Conservation (phyloP, 2,113 vertebrate genomes). For the Lynx canadensis region DNA sequence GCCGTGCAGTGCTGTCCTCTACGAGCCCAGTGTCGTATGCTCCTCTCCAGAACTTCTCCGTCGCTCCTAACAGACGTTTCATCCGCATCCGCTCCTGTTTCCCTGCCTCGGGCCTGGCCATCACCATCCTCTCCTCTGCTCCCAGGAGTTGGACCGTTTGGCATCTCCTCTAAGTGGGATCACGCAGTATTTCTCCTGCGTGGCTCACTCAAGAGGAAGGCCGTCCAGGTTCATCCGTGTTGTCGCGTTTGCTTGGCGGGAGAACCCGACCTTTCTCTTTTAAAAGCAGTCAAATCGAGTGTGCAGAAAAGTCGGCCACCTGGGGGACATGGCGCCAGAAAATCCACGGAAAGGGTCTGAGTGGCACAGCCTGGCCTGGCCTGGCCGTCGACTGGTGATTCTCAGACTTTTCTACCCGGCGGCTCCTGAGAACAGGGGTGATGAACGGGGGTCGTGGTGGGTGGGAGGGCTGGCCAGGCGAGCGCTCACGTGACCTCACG, state of each 20-base stretch:
- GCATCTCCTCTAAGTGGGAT: fast-evolving
- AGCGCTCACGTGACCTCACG: fast-evolving
- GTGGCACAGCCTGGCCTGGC: not conserved
- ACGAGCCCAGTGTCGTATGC: fast-evolving
- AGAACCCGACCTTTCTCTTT: not conserved
- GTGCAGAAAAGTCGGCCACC: not conserved
- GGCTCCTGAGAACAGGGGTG: not conserved
- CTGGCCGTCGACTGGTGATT: not conserved
- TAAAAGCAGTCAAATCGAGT: not conserved
- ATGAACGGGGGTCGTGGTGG: not conserved
- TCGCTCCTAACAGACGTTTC: not conserved
- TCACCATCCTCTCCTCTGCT: not conserved
- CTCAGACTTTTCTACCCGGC: fast-evolving
- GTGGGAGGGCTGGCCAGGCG: not conserved
- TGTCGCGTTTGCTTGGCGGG: fast-evolving
- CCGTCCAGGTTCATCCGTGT: fast-evolving
- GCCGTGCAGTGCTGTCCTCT: fast-evolving
- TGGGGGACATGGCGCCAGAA: not conserved
- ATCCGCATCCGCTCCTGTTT: fast-evolving
- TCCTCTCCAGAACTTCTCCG: not conserved
- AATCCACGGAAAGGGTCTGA: not conserved
- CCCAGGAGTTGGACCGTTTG: fast-evolving
- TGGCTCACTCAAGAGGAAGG: fast-evolving
- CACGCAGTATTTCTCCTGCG: fast-evolving
- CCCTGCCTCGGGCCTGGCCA: not conserved